Evolutionary conservation across 2,797 vertebrate genomes (phyloP).

Genomic region (Percopsis omiscomaycus): DNA sequence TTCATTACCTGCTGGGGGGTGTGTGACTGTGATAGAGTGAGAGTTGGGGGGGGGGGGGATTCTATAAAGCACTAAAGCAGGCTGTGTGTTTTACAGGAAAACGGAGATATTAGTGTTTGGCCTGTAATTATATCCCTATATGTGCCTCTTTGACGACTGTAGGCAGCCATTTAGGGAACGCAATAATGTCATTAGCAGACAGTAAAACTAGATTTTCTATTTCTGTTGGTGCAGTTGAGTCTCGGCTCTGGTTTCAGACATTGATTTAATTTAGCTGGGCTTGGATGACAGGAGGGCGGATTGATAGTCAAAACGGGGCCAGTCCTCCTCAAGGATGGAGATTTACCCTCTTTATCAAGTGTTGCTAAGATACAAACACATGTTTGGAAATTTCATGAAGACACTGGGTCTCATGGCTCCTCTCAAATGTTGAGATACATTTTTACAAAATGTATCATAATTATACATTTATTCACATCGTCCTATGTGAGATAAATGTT

Average conservation of each 20-base stretch:
- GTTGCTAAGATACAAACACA: conserved; percentile 53
- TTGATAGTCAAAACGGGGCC: conserved; percentile 77
- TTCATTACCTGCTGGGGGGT: conserved; percentile 64
- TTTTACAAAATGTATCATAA: no score
- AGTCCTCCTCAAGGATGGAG: conserved; percentile 75
- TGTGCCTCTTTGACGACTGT: conserved; percentile 75
- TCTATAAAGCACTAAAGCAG: conserved; percentile 70
- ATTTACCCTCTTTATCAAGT: conserved; percentile 74
- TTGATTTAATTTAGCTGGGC: conserved; percentile 82
- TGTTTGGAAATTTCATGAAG: conserved; percentile 27
- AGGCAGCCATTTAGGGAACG: conserved; percentile 76
- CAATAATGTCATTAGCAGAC: conserved; percentile 83
- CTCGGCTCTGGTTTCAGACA: conserved; percentile 85
- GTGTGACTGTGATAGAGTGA: conserved; percentile 25
- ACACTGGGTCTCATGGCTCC: conserved; percentile 4
- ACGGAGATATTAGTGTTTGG: conserved; percentile 75
- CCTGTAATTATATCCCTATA: conserved; percentile 78
- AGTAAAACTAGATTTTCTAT: conserved; percentile 84
- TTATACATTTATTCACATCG: no score
- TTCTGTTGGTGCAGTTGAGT: conserved; percentile 84
- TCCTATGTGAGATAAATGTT: no score
- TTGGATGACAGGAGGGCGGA: conserved; percentile 80
- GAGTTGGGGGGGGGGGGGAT: not conserved
- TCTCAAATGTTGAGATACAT: no score
- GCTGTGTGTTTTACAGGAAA: conserved; percentile 77